These are phyloP conservation scores for Thripadectes ignobilis DNA, from an alignment of 2,797 vertebrate species.

Conservation along the genomic window DNA sequence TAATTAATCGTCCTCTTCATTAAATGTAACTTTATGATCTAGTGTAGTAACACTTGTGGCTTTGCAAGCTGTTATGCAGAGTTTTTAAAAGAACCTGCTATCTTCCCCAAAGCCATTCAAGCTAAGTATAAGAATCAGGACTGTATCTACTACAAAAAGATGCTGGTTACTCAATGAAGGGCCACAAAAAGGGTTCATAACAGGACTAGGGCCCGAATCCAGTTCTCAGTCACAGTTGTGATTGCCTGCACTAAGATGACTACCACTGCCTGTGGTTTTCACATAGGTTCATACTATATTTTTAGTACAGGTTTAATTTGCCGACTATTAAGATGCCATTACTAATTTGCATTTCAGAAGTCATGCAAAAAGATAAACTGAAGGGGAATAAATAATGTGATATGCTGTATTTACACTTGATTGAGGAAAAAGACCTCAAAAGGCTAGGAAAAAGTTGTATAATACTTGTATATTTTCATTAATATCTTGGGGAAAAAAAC, in stretches of 20 bases:
- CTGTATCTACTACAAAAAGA: not conserved
- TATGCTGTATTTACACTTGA: not conserved
- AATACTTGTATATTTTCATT: not conserved
- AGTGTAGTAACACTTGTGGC: not conserved
- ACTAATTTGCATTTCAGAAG: not conserved
- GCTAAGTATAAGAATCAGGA: not conserved
- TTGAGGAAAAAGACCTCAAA: not conserved
- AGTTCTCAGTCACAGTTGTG: not conserved
- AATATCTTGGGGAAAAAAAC: not conserved
- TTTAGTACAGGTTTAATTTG: not conserved
- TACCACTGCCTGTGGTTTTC: not conserved
- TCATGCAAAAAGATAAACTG: not conserved
- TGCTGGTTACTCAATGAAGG: not conserved
- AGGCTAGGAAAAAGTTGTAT: not conserved
- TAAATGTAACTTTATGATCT: not conserved
- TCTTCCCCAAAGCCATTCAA: not conserved
- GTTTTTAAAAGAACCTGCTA: not conserved
- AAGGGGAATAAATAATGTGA: not conserved
- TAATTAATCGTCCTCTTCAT: not conserved
- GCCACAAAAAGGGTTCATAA: not conserved
- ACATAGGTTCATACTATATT: not conserved
- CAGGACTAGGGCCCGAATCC: not conserved
- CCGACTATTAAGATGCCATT: not conserved
- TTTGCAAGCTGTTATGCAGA: not conserved
- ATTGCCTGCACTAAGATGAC: not conserved